Base-by-base conservation (phyloP, 1,140 invertebrate species). In the Luehdorfia chinensis region DNA sequence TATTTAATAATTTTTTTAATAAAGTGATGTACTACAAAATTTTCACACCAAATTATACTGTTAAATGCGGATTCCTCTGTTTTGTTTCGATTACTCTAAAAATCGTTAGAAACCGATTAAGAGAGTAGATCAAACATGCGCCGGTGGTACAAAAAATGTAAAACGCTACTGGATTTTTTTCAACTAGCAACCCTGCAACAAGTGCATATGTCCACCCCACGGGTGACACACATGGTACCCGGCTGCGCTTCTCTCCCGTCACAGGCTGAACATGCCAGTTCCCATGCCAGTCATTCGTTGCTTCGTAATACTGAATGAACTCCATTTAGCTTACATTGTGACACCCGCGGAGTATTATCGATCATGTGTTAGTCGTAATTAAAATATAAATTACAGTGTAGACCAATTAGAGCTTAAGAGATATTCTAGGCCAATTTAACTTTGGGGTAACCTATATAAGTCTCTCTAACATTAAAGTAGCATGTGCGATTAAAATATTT, bases 161-260 rank as follows among this genome's bases (percentile, higher is more conserved):
- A 16, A 43, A 33, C 25, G 25, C 9, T 23, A 49, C 34, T 23
- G 46, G 33, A 9, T 36, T 34, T 18, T 48, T 43, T 50, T 52
- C 31, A 21, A 47, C 37, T 34, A 49, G 18, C 66, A 67, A 48
- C 66, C 66, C 62, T 70, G 34, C 25, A 12, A 44, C 47, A 53
- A 59, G 43, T 64, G 59, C 66, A 70, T 65, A 50, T 67, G 69
- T 67, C 61, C 53, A 65, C 62, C 65, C 68, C 67, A 54, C 55
- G 53, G 44, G 49, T 52, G 66, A 46, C 53, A 72, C 70, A 74
- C 57, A 56, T 74, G 70, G 58, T 47, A 19, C 47, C 57, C 65
- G 67, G 61, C 65, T 70, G 70, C 47, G 53, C 28, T 19, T 41
- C 55, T 51, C 50, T 51, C 51, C 49, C 14, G 7, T 11, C 34